phyloP scores from a whole-genome alignment of 2,888 invertebrate species.

The Ectropis crepuscularia region DNA sequence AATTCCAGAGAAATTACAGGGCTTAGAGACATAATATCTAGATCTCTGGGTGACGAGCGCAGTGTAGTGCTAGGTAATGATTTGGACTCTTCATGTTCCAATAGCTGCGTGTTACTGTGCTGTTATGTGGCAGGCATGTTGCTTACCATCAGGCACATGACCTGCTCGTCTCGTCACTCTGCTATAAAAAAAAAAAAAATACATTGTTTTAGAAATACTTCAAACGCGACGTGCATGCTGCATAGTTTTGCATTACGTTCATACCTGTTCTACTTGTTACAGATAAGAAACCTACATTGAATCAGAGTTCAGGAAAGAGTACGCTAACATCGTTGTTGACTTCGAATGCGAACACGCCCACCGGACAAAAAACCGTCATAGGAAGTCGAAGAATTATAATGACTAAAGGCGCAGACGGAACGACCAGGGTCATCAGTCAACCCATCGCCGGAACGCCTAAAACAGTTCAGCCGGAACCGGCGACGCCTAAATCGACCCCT shows the following conservation, averaged over 20 bases:
- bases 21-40: too few species aligned
- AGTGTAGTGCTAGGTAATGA: too few species aligned
- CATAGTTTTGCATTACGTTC: too few species aligned
- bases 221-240: neutral
- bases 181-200: too few species aligned
- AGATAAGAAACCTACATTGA: conserved; percentile 79
- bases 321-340: conserved; percentile 88
- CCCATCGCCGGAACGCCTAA: conserved; percentile 76
- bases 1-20: too few species aligned
- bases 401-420: conserved; percentile 90
- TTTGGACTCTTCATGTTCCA: too few species aligned
- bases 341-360: conserved; percentile 72
- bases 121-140: too few species aligned
- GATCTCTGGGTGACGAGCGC: too few species aligned
- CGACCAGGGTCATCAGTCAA: conserved; percentile 87
- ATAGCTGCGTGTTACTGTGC: too few species aligned
- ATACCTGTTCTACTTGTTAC: conserved; percentile 54
- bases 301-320: conserved; percentile 85
- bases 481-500: conserved; percentile 53
- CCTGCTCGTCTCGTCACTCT: too few species aligned
- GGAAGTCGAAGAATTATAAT: conserved; percentile 89
- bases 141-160: too few species aligned
- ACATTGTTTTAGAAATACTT: neutral
- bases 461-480: conserved; percentile 54
- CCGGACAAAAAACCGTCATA: conserved; percentile 87